A percentile compares a stretch with the other conserved stretches of the same genome.
phyloP scores from a whole-genome alignment of 2,888 invertebrate species.

The Noctua fimbriata region DNA sequence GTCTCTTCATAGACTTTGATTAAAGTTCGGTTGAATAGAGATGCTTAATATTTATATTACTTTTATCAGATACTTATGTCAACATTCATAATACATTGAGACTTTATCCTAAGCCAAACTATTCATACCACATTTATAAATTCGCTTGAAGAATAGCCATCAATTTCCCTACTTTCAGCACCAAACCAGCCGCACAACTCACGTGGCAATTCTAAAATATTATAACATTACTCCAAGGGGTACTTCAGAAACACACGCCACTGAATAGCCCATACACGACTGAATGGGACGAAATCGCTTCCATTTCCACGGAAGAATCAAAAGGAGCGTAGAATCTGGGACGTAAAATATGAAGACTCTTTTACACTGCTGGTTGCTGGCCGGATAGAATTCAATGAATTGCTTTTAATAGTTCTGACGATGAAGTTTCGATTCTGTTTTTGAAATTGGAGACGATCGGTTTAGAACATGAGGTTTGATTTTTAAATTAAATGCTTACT shows the following conservation, averaged over 20 bases:
- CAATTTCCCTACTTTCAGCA: not conserved
- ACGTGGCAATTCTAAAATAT: slow-evolving; percentile 39
- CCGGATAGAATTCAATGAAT: slow-evolving; percentile 33
- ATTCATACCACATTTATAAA: not conserved
- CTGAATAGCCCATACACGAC: slow-evolving; percentile 54
- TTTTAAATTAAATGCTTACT: not conserved
- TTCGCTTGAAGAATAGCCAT: not conserved
- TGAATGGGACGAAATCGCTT: slow-evolving; percentile 69
- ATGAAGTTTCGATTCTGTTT: slow-evolving; percentile 51
- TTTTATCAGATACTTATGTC: not conserved
- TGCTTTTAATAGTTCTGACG: slow-evolving; percentile 32
- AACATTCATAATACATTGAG: not conserved
- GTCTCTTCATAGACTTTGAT: not conserved
- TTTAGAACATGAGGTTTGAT: not conserved
- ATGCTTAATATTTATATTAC: too few species aligned
- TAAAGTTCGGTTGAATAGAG: not conserved
- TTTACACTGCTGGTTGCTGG: slow-evolving; percentile 56
- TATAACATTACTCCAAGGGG: slow-evolving; percentile 36
- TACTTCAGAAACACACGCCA: slow-evolving; percentile 23
- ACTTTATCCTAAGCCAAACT: not conserved
- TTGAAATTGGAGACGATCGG: slow-evolving; percentile 3
- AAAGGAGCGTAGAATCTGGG: slow-evolving; percentile 53
- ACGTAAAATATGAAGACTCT: slow-evolving; percentile 59
- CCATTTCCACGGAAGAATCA: slow-evolving; percentile 67
- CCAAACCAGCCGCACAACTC: not conserved